Percentiles rank a stretch among this genome's conserved stretches.
phyloP scores from a whole-genome alignment of 2,888 invertebrate species.

The Sepiola atlantica region DNA sequence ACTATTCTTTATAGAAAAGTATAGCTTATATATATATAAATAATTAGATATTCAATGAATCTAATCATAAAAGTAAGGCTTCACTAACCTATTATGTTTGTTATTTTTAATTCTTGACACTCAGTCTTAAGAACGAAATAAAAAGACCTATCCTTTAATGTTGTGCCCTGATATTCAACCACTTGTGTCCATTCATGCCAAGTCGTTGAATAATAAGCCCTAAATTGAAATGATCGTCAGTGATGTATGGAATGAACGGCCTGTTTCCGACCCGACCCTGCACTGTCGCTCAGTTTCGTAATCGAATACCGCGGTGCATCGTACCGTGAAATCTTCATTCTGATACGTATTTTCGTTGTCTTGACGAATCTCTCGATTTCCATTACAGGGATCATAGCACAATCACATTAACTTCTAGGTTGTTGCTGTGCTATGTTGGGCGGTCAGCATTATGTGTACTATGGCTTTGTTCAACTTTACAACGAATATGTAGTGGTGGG shows the following conservation, averaged over 20 bases:
- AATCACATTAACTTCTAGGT: not conserved
- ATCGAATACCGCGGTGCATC: not conserved
- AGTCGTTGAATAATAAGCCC: not conserved
- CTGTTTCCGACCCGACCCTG: not conserved
- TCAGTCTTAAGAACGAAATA: not conserved
- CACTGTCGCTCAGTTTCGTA: not conserved
- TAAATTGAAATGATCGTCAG: not conserved
- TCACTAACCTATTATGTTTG: too few relatives aligned
- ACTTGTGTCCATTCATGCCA: not conserved
- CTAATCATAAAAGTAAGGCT: too few relatives aligned
- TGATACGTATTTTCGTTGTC: constrained; percentile 32
- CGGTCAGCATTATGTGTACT: not conserved
- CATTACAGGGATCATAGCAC: not conserved
- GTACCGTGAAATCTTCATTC: constrained; percentile 6
- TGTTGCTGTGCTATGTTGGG: not conserved
- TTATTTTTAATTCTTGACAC: not conserved
- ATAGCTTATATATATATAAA: too few relatives aligned
- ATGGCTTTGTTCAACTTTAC: not conserved
- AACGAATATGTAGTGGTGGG: not conserved
- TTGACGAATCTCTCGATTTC: constrained; percentile 23
- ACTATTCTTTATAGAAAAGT: too few relatives aligned
- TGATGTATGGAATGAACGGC: not conserved
- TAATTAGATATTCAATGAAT: too few relatives aligned
- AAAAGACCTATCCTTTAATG: not conserved
- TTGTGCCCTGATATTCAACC: not conserved